Evolutionary conservation across 2,113 vertebrate species (phyloP).

Genomic region (Ictalurus punctatus): DNA sequence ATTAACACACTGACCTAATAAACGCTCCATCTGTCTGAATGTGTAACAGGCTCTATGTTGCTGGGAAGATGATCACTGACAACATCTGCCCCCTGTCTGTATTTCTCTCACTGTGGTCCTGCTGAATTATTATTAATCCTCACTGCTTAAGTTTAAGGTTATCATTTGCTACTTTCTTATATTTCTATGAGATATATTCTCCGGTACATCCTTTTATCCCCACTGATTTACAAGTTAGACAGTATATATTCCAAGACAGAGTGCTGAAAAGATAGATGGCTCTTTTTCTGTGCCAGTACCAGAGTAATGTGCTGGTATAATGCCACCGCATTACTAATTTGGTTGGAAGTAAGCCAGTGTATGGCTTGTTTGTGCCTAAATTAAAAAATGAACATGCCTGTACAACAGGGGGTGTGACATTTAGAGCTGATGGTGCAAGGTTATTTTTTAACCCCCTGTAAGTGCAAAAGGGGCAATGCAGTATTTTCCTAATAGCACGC

Average conservation of each 20-base stretch:
- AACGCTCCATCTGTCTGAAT: conserved; percentile 43
- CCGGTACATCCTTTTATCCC: neutral
- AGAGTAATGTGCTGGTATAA: neutral
- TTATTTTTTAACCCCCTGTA: neutral
- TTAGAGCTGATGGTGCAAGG: neutral
- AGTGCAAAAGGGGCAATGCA: neutral
- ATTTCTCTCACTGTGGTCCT: conserved; percentile 9
- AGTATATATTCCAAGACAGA: neutral
- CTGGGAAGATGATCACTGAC: neutral
- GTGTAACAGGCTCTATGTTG: neutral
- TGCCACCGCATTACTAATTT: neutral
- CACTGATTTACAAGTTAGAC: conserved; percentile 4
- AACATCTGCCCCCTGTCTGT: neutral
- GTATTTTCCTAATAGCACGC: neutral
- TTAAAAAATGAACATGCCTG: neutral
- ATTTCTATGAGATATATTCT: neutral
- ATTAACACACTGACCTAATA: conserved; percentile 53
- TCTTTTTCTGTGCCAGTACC: neutral
- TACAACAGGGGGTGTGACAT: neutral
- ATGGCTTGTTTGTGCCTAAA: neutral
- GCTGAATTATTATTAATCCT: neutral
- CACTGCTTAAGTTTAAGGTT: neutral
- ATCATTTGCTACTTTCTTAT: neutral
- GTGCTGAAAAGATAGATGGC: neutral
- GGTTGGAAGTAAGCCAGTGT: neutral